Evolutionary conservation across 1,140 invertebrate genomes (phyloP).

Genomic region (Fopius arisanus): DNA sequence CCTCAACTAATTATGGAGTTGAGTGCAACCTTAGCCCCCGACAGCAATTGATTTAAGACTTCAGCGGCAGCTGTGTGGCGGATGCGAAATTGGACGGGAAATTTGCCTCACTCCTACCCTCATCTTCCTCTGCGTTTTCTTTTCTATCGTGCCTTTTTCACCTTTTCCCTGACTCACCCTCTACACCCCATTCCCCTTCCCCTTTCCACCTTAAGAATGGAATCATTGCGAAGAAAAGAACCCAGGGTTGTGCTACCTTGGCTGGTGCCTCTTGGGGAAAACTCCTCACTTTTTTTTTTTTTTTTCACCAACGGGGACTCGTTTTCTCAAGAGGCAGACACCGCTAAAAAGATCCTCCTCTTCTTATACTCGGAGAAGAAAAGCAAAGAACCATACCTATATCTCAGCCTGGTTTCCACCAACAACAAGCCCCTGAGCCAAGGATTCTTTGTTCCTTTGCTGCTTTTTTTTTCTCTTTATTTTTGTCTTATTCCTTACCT

Average conservation of each 20-base stretch:
- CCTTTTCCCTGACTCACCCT: constrained; percentile 23
- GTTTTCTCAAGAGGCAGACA: constrained; percentile 16
- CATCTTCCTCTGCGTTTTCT: constrained; percentile 13
- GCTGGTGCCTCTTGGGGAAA: constrained; percentile 11
- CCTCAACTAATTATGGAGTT: constrained; percentile 55
- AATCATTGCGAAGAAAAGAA: constrained; percentile 7
- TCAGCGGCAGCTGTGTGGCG: constrained; percentile 47
- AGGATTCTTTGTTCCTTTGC: constrained; percentile 1
- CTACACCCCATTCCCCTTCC: too few relatives aligned
- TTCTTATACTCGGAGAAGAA: constrained; percentile 9
- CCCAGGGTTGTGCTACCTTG: neutral
- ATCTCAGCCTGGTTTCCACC: neutral
- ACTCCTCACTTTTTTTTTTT: constrained; percentile 2
- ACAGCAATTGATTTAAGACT: constrained; percentile 55
- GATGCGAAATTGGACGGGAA: constrained; percentile 49
- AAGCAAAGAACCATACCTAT: constrained; percentile 9
- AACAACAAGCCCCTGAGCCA: constrained; percentile 16
- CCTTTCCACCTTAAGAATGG: neutral
- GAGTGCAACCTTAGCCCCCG: constrained; percentile 49
- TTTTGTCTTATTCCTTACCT: constrained; percentile 1
- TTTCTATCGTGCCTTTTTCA: constrained; percentile 23
- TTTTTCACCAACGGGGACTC: constrained; percentile 14
- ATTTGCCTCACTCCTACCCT: constrained; percentile 38
- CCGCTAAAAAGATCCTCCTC: constrained; percentile 17
- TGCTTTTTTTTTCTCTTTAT: neutral